Evolutionary conservation across 2,797 vertebrate genomes (phyloP).

Genomic region (Orestias chungarensis): DNA sequence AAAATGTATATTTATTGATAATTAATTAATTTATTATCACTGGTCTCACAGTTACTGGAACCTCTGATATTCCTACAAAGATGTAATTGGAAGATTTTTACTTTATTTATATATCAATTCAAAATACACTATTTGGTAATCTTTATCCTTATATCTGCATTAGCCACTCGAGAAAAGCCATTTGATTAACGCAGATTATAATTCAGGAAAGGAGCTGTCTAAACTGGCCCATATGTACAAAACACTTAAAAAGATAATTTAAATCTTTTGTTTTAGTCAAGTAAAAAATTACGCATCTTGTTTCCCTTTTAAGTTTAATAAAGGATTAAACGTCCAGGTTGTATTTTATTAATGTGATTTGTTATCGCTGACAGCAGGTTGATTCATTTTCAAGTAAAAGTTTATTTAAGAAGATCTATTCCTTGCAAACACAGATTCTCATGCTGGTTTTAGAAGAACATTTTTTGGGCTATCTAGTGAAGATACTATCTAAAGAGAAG

Average conservation of each 20-base stretch:
- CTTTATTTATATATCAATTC: not conserved
- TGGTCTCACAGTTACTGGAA: not conserved
- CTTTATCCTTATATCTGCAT: no score
- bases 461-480: not conserved
- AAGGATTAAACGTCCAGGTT: not conserved
- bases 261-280: no score
- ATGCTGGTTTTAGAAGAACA: not conserved
- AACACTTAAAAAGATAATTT: no score
- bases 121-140: no score
- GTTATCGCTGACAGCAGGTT: not conserved
- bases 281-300: no score
- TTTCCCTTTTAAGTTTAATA: no score
- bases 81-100: not conserved
- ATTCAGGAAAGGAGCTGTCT: not conserved
- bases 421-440: not conserved
- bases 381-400: not conserved
- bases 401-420: not conserved
- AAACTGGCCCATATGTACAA: not conserved
- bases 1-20: not conserved
- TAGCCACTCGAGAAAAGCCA: not conserved
- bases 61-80: not conserved
- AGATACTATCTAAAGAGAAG: no score
- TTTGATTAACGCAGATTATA: not conserved
- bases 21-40: not conserved
- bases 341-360: not conserved